Evolutionary conservation across 2,797 vertebrate genomes (phyloP).

Genomic region (Triplophysa yarkandensis): DNA sequence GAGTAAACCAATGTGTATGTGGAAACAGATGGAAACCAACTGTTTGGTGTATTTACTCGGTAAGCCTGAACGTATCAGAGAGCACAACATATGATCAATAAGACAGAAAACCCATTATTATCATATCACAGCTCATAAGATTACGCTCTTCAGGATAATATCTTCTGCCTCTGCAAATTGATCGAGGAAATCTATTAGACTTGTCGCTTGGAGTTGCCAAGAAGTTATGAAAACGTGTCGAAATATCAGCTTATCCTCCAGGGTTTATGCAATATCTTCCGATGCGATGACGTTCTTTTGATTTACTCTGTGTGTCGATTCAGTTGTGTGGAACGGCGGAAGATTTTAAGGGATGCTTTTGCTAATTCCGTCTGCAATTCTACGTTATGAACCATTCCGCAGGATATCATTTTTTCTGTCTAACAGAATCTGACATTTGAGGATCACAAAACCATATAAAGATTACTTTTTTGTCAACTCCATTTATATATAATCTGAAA

Average conservation of each 20-base stretch:
- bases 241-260: slow-evolving; percentile 31
- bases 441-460: too few relatives aligned
- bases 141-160: slow-evolving; percentile 50
- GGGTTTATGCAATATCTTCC: slow-evolving; percentile 44
- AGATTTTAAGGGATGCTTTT: slow-evolving; percentile 29
- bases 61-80: slow-evolving; percentile 40
- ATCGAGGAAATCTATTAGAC: slow-evolving; percentile 60
- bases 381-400: neutral
- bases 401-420: slow-evolving; percentile 7
- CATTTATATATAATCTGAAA: too few relatives aligned
- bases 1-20: slow-evolving; percentile 40
- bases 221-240: slow-evolving; percentile 55
- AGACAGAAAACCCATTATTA: slow-evolving; percentile 54
- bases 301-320: slow-evolving; percentile 31
- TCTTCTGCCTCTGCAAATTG: slow-evolving; percentile 53
- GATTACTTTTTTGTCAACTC: too few relatives aligned
- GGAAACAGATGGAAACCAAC: slow-evolving; percentile 57
- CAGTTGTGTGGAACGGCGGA: neutral
- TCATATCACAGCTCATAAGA: slow-evolving; percentile 50
- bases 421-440: slow-evolving; percentile 2
- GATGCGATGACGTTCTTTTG: slow-evolving; percentile 13
- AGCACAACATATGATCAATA: slow-evolving; percentile 55
- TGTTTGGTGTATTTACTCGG: slow-evolving; percentile 46
- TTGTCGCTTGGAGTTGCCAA: slow-evolving; percentile 54
- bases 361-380: slow-evolving; percentile 18